Conservation (phyloP, 2,888 invertebrate species). For the Eristalinus sepulchralis region DNA sequence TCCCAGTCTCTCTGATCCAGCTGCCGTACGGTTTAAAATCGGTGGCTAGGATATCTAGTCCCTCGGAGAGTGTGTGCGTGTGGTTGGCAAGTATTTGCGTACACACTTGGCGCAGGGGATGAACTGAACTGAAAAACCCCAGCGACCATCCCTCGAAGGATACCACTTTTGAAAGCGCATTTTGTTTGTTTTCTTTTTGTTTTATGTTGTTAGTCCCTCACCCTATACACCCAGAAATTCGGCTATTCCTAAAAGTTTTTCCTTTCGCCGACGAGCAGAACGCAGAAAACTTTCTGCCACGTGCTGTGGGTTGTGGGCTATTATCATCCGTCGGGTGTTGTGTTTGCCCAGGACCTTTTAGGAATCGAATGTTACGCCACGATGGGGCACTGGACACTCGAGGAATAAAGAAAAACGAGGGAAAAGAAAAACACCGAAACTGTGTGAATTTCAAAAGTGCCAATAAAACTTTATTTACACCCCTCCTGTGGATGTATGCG, state of each 20-base stretch:
- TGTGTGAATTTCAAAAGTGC: slow-evolving; percentile 31
- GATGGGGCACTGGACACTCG: not conserved
- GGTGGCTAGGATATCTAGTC: not conserved
- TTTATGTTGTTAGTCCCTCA: not conserved
- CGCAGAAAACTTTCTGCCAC: slow-evolving; percentile 31
- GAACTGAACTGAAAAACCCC: not conserved
- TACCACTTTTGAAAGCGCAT: slow-evolving; percentile 20
- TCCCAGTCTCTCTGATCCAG: not conserved
- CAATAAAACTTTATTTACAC: slow-evolving; percentile 35
- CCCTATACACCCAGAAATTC: no score
- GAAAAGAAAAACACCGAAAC: not conserved
- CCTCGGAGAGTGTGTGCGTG: not conserved
- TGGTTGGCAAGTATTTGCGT: not conserved
- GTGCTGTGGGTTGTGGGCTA: not conserved
- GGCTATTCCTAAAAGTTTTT: not conserved
- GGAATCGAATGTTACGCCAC: slow-evolving; percentile 9
- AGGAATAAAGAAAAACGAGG: not conserved
- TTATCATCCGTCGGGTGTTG: slow-evolving; percentile 8
- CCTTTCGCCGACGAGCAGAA: not conserved
- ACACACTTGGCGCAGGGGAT: not conserved
- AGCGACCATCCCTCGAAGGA: not conserved
- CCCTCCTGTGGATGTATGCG: not conserved
- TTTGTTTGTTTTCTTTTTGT: slow-evolving; percentile 17
- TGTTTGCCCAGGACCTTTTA: slow-evolving; percentile 27
- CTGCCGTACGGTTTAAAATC: not conserved